Evolutionary conservation across 2,888 invertebrate species (phyloP).

Genomic region (Bombyx huttoni): DNA sequence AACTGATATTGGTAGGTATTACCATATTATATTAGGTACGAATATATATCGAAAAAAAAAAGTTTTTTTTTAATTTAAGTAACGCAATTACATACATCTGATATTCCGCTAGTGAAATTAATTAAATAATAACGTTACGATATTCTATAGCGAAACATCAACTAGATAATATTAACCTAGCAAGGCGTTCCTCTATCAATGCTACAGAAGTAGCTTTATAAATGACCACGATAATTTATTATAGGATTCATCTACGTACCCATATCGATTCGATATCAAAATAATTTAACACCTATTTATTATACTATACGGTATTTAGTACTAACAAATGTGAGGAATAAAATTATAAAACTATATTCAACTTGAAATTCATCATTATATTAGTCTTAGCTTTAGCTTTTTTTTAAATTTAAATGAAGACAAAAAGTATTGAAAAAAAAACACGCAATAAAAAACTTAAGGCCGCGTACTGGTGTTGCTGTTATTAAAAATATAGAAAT

Average conservation of each 20-base stretch:
- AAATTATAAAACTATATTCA: too few species aligned
- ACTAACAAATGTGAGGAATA: too few species aligned
- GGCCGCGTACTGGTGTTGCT: slow-evolving; percentile 1
- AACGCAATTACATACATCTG: not conserved
- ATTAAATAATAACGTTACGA: not conserved
- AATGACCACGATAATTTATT: not conserved
- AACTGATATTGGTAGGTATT: too few species aligned
- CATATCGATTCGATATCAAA: not conserved
- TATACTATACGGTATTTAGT: too few species aligned
- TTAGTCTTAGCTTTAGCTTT: not conserved
- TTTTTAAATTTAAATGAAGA: not conserved
- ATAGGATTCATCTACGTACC: not conserved
- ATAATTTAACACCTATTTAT: too few species aligned
- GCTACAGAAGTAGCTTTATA: not conserved
- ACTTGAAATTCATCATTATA: not conserved
- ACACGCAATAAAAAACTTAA: not conserved
- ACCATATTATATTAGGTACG: too few species aligned
- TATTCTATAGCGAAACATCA: not conserved
- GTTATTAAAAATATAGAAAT: not conserved
- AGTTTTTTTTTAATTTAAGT: too few species aligned
- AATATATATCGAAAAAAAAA: too few species aligned
- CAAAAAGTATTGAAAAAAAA: not conserved
- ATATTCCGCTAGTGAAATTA: not conserved
- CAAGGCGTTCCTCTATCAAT: not conserved
- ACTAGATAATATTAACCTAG: not conserved